Base-by-base conservation (phyloP, 2,888 invertebrate genomes). In the Notocelia uddmanniana region DNA sequence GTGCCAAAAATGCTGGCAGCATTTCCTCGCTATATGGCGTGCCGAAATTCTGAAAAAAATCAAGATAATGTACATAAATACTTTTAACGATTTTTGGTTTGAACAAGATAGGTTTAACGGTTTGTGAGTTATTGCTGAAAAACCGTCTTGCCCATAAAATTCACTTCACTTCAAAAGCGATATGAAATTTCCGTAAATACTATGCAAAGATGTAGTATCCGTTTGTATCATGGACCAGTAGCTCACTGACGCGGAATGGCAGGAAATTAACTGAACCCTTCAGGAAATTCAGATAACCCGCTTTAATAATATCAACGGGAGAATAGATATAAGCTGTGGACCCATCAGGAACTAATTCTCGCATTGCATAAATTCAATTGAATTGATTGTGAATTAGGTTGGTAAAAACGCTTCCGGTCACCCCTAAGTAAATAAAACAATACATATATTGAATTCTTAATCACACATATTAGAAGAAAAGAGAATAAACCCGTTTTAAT, bases 251-350 rank as follows among this genome's bases (percentile, higher is more conserved):
- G 21, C 18, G 37, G 66, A 31, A 45, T 50, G 18, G 57, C 69
- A 59, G 87, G 87, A 86, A 87, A 87, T 86, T 83, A 87, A 81
- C 76, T 75, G 81, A 77, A 75, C 79, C 80, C 79, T 79, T 75
- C 78, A 80, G 77, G 79, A 80, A 78, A 48, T 67, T 66, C 66
- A 52, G 66, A 60, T 71, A 71, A 71, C 71, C 59, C 71, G 54
- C 15, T 45, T 59, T 71, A 67, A 55, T 67, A 60, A 69, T 54
- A 54, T 69, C 60, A 69, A 69, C 60, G 26, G 60, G 68, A 62
- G 68, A 37, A 60, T n/a, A n/a, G n/a, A n/a, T n/a, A 11, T 21
- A 37, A 54, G 21, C n/a, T 54, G n/a, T 52, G 52, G 37, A 64
- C 21, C n/a, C 9, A 60, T 15, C 10, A 64, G n/a, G n/a, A n/a